Conservation (phyloP, 2,797 vertebrate species). For the Sebastes oblongus region DNA sequence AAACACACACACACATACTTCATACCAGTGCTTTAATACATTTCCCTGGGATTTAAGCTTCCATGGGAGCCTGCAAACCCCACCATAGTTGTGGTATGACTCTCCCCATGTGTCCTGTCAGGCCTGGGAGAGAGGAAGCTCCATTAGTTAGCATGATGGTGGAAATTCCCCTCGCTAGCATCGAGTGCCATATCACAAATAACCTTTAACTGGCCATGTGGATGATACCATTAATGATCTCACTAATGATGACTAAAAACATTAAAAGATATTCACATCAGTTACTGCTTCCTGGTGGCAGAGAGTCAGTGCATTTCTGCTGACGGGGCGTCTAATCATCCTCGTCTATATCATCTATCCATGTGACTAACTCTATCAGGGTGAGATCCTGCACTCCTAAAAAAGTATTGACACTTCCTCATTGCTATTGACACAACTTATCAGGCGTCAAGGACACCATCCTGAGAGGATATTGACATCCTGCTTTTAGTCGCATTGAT, state of each 20-base stretch:
- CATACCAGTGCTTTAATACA: slow-evolving; percentile 60
- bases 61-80: slow-evolving; percentile 83
- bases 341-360: slow-evolving; percentile 52
- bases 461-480: slow-evolving; percentile 82
- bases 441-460: slow-evolving; percentile 78
- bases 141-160: slow-evolving; percentile 39
- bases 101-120: slow-evolving; percentile 74
- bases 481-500: slow-evolving; percentile 79
- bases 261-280: neutral
- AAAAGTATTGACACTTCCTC: slow-evolving; percentile 81
- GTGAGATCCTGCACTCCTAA: slow-evolving; percentile 64
- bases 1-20: slow-evolving; percentile 49
- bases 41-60: slow-evolving; percentile 77
- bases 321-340: slow-evolving; percentile 32
- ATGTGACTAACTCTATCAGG: slow-evolving; percentile 63
- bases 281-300: neutral
- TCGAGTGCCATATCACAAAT: slow-evolving; percentile 15
- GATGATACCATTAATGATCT: slow-evolving; percentile 22
- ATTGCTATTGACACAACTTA: slow-evolving; percentile 86
- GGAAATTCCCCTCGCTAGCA: slow-evolving; percentile 56
- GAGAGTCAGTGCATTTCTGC: slow-evolving; percentile 21
- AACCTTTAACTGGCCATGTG: slow-evolving; percentile 26
- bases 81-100: slow-evolving; percentile 78
- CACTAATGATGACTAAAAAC: slow-evolving; percentile 14
- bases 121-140: slow-evolving; percentile 74